A percentile compares a stretch with the other conserved stretches of the same genome.
phyloP scores from a whole-genome alignment of 2,888 invertebrate species.

The Hypena proboscidalis region DNA sequence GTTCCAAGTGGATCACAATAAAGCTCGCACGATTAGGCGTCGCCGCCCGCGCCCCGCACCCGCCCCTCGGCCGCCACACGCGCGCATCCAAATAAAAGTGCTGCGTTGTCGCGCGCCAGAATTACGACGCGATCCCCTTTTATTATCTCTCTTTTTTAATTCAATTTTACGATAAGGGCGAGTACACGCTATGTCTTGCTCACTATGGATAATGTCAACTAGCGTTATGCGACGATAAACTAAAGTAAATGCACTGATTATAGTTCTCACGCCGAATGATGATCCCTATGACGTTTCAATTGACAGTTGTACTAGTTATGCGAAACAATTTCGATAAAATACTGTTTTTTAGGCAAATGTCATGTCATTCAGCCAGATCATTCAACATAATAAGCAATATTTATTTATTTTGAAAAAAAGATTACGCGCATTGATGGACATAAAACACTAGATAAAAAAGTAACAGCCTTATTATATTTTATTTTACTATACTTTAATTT shows the following conservation, averaged over 20 bases:
- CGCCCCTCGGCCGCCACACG: constrained; percentile 65
- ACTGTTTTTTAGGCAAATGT: no score
- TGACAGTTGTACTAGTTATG: no score
- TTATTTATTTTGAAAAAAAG: no score
- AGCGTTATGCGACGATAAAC: constrained; percentile 1
- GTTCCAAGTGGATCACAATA: constrained; percentile 53
- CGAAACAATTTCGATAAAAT: no score
- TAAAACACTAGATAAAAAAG: no score
- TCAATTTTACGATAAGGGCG: constrained; percentile 81
- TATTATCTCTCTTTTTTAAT: constrained; percentile 82
- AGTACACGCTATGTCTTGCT: constrained; percentile 53
- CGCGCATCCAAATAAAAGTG: constrained; percentile 80
- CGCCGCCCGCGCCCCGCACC: constrained; percentile 41
- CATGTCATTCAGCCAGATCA: no score
- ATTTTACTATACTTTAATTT: no score
- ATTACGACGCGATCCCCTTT: constrained; percentile 81
- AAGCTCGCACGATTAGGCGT: constrained; percentile 74
- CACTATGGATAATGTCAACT: constrained; percentile 22
- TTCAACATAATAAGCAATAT: no score
- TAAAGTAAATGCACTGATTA: constrained; percentile 8
- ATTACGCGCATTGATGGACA: no score
- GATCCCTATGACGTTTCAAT: no score
- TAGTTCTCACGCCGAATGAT: no score
- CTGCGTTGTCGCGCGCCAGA: constrained; percentile 83
- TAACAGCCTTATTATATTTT: no score